Percentiles rank a stretch among this genome's conserved stretches.
Conservation (phyloP, 2,113 vertebrate genomes). For the Microtus pennsylvanicus region DNA sequence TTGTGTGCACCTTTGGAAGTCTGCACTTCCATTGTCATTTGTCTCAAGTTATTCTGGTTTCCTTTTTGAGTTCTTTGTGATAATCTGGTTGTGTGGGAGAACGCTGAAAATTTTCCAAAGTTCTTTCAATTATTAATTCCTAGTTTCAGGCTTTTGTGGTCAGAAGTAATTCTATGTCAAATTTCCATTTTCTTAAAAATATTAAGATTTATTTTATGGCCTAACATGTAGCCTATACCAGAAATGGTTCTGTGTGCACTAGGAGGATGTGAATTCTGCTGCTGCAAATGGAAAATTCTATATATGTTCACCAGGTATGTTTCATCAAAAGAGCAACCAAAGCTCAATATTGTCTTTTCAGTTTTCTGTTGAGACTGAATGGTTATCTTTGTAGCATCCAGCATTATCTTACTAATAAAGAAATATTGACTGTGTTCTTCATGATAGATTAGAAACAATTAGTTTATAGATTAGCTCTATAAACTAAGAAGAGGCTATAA, state of each 20-base stretch:
- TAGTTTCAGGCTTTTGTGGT: not conserved
- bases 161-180: not conserved
- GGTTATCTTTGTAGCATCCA: not conserved
- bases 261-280: not conserved
- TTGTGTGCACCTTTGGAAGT: not conserved
- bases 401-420: not conserved
- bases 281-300: not conserved
- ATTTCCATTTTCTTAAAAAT: not conserved
- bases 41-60: not conserved
- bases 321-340: not conserved
- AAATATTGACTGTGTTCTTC: conserved; percentile 26
- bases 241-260: not conserved
- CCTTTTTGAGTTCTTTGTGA: not conserved
- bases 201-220: not conserved
- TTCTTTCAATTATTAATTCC: not conserved
- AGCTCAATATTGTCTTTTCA: not conserved
- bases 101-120: not conserved
- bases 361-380: not conserved
- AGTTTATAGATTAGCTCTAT: not conserved
- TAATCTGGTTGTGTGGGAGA: not conserved
- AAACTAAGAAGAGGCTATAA: not conserved
- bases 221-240: not conserved
- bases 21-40: not conserved
- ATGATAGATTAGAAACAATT: not conserved
- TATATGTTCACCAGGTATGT: not conserved